Evolutionary conservation across 1,140 invertebrate genomes (phyloP).

Genomic region (Heliothis subflexa): DNA sequence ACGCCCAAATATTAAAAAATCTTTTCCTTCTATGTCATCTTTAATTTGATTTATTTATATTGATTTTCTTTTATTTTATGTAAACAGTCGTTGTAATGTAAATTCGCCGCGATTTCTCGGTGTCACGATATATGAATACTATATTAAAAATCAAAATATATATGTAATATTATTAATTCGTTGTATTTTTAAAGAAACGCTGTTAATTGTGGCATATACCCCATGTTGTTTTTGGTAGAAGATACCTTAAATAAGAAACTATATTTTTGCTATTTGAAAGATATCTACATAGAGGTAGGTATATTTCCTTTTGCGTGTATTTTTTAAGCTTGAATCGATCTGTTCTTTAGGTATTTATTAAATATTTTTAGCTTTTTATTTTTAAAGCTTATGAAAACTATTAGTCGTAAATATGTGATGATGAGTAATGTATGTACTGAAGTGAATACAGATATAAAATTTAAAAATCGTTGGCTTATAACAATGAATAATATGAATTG

Average conservation of each 20-base stretch:
- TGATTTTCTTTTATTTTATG: constrained; percentile 18
- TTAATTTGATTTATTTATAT: not conserved
- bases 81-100: constrained; percentile 48
- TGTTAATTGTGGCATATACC: not conserved
- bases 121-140: constrained; percentile 1
- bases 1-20: not conserved
- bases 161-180: constrained; percentile 24
- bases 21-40: not conserved
- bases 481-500: too few relatives aligned
- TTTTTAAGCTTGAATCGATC: too few relatives aligned
- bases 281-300: too few relatives aligned
- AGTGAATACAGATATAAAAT: too few relatives aligned
- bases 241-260: not conserved
- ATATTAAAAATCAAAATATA: constrained; percentile 14
- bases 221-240: not conserved
- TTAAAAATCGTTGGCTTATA: too few relatives aligned
- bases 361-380: too few relatives aligned
- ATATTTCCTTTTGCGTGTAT: too few relatives aligned
- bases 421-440: too few relatives aligned
- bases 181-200: constrained; percentile 35
- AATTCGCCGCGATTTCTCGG: constrained; percentile 36
- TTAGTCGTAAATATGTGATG: too few relatives aligned
- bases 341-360: too few relatives aligned
- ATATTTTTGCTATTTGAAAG: not conserved
- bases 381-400: too few relatives aligned